These are phyloP conservation scores for Trilocha varians DNA, from an alignment of 2,888 invertebrate genomes.

Conservation along the genomic window DNA sequence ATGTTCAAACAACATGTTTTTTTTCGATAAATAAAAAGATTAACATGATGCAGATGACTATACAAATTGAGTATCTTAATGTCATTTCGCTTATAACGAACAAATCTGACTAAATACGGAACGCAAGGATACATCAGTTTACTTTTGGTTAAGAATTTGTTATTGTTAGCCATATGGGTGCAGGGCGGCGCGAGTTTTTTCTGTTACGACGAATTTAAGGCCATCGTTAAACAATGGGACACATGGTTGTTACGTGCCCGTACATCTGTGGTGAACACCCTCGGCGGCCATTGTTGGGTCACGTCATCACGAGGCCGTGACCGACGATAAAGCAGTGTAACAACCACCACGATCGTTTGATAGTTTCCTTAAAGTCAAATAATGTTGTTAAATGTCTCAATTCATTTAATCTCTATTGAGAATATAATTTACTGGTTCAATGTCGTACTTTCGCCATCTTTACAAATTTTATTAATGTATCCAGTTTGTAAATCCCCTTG, in stretches of 20 bases:
- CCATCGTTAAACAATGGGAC: slow-evolving; percentile 61
- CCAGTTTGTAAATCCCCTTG: slow-evolving; percentile 5
- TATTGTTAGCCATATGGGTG: slow-evolving; percentile 66
- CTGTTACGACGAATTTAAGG: slow-evolving; percentile 54
- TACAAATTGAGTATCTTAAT: slow-evolving; percentile 22
- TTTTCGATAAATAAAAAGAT: not conserved
- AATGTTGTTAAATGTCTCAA: no score
- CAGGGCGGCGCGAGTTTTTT: slow-evolving; percentile 49
- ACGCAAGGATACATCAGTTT: slow-evolving; percentile 56
- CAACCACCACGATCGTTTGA: no score
- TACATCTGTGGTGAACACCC: slow-evolving; percentile 39
- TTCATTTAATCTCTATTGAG: no score
- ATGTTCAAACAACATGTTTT: no score
- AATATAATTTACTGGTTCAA: not conserved
- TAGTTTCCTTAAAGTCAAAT: no score
- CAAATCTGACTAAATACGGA: slow-evolving; percentile 25
- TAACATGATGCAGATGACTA: slow-evolving; percentile 3
- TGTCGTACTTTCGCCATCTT: not conserved
- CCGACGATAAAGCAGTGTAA: not conserved
- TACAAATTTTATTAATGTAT: slow-evolving; percentile 7
- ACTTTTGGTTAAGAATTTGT: slow-evolving; percentile 69
- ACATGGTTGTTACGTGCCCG: slow-evolving; percentile 46
- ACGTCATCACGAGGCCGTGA: slow-evolving; percentile 1
- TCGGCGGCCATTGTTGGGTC: slow-evolving; percentile 8
- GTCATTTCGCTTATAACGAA: slow-evolving; percentile 30